A percentile compares a stretch with the other conserved stretches of the same genome.
Evolutionary conservation across 2,797 vertebrate genomes (phyloP).

Genomic region (Phalanger gymnotis): DNA sequence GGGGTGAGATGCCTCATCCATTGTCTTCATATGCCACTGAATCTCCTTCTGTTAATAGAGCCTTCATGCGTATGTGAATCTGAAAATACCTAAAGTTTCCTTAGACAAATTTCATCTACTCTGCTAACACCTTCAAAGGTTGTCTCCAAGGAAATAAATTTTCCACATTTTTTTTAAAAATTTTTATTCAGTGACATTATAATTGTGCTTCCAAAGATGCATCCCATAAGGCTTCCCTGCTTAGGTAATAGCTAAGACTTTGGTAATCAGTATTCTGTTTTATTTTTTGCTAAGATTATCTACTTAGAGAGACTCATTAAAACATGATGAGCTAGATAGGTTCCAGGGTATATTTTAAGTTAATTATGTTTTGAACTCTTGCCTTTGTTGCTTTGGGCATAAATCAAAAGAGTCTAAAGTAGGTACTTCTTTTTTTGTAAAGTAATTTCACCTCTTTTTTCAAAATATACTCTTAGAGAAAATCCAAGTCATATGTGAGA

Average conservation of each 20-base stretch:
- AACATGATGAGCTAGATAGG: constrained; percentile 62
- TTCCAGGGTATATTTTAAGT: constrained; percentile 71
- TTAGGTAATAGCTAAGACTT: constrained; percentile 38
- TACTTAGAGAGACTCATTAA: constrained; percentile 72
- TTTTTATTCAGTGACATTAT: constrained; percentile 60
- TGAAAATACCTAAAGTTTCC: not conserved
- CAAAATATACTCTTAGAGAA: constrained; percentile 39
- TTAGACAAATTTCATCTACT: not conserved
- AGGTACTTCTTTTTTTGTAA: not conserved
- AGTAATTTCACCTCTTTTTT: constrained; percentile 8
- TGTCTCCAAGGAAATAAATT: constrained; percentile 29
- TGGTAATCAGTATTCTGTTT: constrained; percentile 65
- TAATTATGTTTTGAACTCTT: constrained; percentile 76
- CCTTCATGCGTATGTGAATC: constrained; percentile 5
- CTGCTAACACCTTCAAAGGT: constrained; percentile 20
- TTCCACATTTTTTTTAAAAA: constrained; percentile 12
- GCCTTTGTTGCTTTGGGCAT: constrained; percentile 68
- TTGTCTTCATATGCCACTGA: not conserved
- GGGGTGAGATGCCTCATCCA: not conserved
- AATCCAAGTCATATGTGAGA: not conserved
- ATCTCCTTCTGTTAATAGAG: not conserved
- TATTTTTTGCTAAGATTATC: constrained; percentile 70
- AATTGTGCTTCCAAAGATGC: constrained; percentile 44
- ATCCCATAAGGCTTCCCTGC: not conserved
- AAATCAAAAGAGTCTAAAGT: constrained; percentile 62